Percentiles rank a stretch among this genome's conserved stretches.
Evolutionary conservation across 2,113 vertebrate species (phyloP).

Genomic region (Macheiramphus alcinus): DNA sequence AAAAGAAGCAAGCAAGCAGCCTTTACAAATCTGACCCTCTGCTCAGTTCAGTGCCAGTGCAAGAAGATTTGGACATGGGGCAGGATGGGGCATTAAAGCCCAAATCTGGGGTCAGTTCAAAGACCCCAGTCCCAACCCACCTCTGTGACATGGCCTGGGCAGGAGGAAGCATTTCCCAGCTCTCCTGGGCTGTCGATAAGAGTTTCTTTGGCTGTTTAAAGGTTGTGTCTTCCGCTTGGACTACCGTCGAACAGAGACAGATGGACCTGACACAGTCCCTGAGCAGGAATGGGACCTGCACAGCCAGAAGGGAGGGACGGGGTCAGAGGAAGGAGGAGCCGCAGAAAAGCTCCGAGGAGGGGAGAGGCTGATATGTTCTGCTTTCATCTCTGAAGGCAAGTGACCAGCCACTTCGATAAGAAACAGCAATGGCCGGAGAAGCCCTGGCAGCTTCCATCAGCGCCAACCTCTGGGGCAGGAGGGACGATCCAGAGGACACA

Average conservation of each 20-base stretch:
- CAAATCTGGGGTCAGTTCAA: not conserved
- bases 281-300: not conserved
- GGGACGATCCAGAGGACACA: not conserved
- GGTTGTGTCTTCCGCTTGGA: not conserved
- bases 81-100: not conserved
- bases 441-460: not conserved
- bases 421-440: not conserved
- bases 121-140: not conserved
- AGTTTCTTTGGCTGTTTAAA: not conserved
- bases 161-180: not conserved
- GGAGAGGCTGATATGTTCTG: not conserved
- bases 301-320: not conserved
- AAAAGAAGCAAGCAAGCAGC: not conserved
- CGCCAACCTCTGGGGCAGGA: not conserved
- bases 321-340: not conserved
- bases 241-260: rapidly evolving
- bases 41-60: not conserved
- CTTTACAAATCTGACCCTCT: not conserved
- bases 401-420: not conserved
- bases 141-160: not conserved
- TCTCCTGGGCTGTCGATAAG: not conserved
- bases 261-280: not conserved
- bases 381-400: not conserved
- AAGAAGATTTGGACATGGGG: not conserved
- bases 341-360: not conserved